phyloP scores from a whole-genome alignment of 2,797 vertebrate genomes.

The Aulostomus chinensis region DNA sequence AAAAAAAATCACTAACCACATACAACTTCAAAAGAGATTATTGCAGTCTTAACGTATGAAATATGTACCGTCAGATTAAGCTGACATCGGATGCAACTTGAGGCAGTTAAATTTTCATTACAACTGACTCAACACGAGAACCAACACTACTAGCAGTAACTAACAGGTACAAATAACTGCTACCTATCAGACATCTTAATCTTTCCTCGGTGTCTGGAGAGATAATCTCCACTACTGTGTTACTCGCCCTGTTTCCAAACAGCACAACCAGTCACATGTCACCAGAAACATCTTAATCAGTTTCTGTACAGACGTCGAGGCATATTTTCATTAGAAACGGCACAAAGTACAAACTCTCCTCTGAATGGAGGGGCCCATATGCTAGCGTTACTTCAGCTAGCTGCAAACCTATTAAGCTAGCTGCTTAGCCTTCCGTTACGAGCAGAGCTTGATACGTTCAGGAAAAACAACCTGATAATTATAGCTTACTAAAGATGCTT shows the following conservation, averaged over 20 bases:
- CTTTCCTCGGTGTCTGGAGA: conserved; percentile 27
- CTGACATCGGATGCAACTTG: neutral
- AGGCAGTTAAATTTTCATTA: neutral
- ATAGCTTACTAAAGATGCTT: neutral
- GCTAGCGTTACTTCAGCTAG: conserved; percentile 63
- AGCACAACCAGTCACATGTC: neutral
- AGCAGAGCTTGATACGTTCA: neutral
- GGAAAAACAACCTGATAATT: neutral
- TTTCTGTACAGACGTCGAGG: fast-evolving
- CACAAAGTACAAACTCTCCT: conserved; percentile 3
- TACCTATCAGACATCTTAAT: conserved; percentile 27
- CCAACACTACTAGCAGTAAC: neutral
- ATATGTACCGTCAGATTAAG: too few relatives aligned
- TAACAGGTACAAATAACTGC: too few relatives aligned
- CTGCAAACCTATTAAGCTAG: conserved; percentile 55
- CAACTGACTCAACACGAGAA: neutral
- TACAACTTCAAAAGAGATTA: too few relatives aligned
- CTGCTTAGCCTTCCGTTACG: conserved; percentile 30
- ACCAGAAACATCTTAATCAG: neutral
- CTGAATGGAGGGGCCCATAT: conserved; percentile 66
- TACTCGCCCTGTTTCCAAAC: neutral
- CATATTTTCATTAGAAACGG: neutral
- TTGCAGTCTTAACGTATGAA: too few relatives aligned
- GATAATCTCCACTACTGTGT: conserved; percentile 9
- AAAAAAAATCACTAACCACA: too few relatives aligned